A percentile compares a stretch with the other conserved stretches of the same genome.
phyloP scores from a whole-genome alignment of 2,888 invertebrate genomes.

The Lochmaea capreae region DNA sequence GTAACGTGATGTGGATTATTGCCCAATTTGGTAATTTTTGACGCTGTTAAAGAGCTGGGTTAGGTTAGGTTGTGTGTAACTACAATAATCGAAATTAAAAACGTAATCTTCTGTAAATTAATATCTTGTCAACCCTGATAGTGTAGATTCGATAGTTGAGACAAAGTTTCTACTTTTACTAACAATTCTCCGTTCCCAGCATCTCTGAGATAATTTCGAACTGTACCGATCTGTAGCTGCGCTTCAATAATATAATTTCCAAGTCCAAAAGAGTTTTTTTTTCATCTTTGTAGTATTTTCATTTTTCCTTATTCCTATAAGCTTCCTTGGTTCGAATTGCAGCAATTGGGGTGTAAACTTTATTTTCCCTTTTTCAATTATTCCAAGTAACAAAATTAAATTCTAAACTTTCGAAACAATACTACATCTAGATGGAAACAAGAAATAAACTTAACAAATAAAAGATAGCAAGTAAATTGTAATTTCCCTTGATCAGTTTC shows the following conservation, averaged over 20 bases:
- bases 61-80: too few relatives aligned
- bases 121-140: too few relatives aligned
- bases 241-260: not conserved
- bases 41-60: too few relatives aligned
- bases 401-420: constrained; percentile 13
- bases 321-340: not conserved
- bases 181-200: too few relatives aligned
- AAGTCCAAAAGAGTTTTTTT: not conserved
- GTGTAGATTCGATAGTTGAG: too few relatives aligned
- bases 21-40: too few relatives aligned
- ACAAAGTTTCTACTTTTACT: too few relatives aligned
- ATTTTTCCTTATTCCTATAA: not conserved
- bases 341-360: constrained; percentile 12
- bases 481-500: constrained; percentile 28
- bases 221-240: not conserved
- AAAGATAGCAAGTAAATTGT: constrained; percentile 18
- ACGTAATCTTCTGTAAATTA: too few relatives aligned
- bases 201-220: not conserved
- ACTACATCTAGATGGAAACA: constrained; percentile 18
- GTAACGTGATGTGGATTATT: too few relatives aligned
- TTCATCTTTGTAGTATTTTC: not conserved
- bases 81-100: too few relatives aligned
- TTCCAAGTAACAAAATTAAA: constrained; percentile 15
- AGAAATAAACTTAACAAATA: constrained; percentile 17
- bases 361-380: constrained; percentile 4